Percentiles rank a stretch among this genome's conserved stretches.
phyloP scores from a whole-genome alignment of 2,888 invertebrate genomes.

The Drosophila helvetica region DNA sequence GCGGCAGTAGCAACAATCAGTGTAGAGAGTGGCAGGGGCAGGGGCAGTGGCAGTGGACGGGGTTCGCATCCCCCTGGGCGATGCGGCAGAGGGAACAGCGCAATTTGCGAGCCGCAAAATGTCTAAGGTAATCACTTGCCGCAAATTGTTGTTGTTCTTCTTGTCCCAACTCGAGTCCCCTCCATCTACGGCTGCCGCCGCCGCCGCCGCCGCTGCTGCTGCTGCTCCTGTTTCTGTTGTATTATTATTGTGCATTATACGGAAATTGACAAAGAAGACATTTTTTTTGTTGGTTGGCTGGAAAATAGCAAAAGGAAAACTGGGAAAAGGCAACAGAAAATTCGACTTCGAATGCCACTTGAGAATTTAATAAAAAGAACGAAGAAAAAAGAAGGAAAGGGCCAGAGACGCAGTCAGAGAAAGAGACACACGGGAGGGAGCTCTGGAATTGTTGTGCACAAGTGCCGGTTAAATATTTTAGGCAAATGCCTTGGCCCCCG shows the following conservation, averaged over 20 bases:
- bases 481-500: conserved; percentile 60
- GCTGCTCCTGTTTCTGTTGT: conserved; percentile 10
- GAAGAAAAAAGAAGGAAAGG: conserved; percentile 11
- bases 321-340: conserved; percentile 48
- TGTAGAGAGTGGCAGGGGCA: conserved; percentile 15
- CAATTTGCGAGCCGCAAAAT: conserved; percentile 75
- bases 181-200: background rate
- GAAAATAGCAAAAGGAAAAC: conserved; percentile 65
- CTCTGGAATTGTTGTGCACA: conserved; percentile 73
- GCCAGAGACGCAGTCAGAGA: conserved; percentile 5
- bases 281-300: conserved; percentile 52
- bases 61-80: conserved; percentile 63
- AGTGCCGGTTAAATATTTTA: conserved; percentile 78
- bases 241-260: conserved; percentile 64
- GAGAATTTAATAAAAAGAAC: conserved; percentile 76
- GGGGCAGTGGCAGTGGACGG: conserved; percentile 2
- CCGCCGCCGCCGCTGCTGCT: conserved; percentile 1
- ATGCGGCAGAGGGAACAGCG: conserved; percentile 51
- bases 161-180: background rate
- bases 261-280: conserved; percentile 75
- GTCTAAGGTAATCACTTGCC: conserved; percentile 75
- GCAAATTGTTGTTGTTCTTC: conserved; percentile 56
- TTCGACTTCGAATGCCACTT: conserved; percentile 73
- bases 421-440: conserved; percentile 51
- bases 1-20: conserved; percentile 31